These are phyloP conservation scores for Delphinapterus leucas DNA, from an alignment of 2,113 vertebrate genomes.

Conservation along the genomic window DNA sequence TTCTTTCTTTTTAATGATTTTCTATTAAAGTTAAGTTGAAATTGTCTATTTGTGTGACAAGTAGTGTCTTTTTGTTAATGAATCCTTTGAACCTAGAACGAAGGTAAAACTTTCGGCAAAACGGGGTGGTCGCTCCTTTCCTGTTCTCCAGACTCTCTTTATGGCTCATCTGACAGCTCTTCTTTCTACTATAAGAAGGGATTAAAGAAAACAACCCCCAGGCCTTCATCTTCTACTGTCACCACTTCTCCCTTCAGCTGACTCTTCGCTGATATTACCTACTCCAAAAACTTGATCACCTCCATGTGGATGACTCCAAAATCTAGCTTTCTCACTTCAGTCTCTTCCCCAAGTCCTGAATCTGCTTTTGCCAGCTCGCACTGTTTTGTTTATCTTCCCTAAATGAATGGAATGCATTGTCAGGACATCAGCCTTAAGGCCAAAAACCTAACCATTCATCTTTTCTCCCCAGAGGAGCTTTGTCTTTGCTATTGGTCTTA, in stretches of 20 bases:
- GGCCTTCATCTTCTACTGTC: neutral
- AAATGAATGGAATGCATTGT: neutral
- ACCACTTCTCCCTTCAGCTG: neutral
- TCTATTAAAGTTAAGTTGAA: too few relatives aligned
- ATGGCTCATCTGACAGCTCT: neutral
- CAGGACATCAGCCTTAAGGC: neutral
- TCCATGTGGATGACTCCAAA: neutral
- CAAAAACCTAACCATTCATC: neutral
- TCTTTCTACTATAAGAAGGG: neutral
- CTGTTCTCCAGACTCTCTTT: neutral
- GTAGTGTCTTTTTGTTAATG: too few relatives aligned
- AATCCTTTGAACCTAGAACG: too few relatives aligned
- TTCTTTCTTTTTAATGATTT: too few relatives aligned
- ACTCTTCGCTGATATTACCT: neutral
- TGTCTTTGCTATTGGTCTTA: neutral
- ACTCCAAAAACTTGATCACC: neutral
- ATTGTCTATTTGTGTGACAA: too few relatives aligned
- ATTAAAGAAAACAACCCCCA: neutral
- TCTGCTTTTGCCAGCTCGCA: neutral
- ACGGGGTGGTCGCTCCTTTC: neutral
- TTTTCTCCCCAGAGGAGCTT: neutral
- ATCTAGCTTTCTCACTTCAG: neutral
- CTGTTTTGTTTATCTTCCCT: neutral
- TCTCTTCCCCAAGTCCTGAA: neutral
- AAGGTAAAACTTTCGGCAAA: too few relatives aligned